Evolutionary conservation across 2,797 vertebrate species (phyloP).

Genomic region (Tympanoctomys barrerae): DNA sequence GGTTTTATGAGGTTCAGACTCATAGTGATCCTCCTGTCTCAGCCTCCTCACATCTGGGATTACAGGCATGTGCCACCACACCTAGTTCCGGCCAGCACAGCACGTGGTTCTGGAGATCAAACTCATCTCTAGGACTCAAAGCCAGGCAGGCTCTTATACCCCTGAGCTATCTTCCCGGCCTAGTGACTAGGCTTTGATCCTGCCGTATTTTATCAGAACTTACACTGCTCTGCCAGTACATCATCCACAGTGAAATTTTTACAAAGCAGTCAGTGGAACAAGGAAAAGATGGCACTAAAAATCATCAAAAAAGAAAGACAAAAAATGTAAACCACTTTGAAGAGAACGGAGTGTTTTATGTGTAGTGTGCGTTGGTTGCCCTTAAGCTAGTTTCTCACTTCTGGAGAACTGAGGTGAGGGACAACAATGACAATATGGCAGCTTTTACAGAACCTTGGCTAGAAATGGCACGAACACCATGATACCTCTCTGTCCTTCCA

Average conservation of each 20-base stretch:
- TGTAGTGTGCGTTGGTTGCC: background rate
- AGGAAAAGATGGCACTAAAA: constrained; percentile 26
- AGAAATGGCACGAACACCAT: constrained; percentile 79
- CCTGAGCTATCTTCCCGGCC: too few species aligned
- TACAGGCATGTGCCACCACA: too few species aligned
- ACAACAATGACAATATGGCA: constrained; percentile 72
- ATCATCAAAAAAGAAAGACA: background rate
- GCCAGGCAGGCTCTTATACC: too few species aligned
- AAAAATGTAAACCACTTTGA: constrained; percentile 34
- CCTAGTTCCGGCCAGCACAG: too few species aligned
- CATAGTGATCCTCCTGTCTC: too few species aligned
- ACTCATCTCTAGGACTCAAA: too few species aligned
- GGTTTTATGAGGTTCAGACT: too few species aligned
- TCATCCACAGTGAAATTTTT: constrained; percentile 46
- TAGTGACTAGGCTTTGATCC: background rate
- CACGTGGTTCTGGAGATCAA: too few species aligned
- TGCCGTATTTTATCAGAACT: background rate
- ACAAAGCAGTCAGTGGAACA: background rate
- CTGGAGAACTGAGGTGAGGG: too few species aligned
- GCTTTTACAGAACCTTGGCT: constrained; percentile 76
- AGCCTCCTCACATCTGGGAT: too few species aligned
- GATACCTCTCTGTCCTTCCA: constrained; percentile 84
- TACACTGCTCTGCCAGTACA: background rate
- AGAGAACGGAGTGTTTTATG: background rate
- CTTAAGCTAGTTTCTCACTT: background rate